Percentiles rank a stretch among this genome's conserved stretches.
These are phyloP conservation scores for Lordiphosa andalusiaca DNA, from an alignment of 2,888 invertebrate species.

Conservation along the genomic window DNA sequence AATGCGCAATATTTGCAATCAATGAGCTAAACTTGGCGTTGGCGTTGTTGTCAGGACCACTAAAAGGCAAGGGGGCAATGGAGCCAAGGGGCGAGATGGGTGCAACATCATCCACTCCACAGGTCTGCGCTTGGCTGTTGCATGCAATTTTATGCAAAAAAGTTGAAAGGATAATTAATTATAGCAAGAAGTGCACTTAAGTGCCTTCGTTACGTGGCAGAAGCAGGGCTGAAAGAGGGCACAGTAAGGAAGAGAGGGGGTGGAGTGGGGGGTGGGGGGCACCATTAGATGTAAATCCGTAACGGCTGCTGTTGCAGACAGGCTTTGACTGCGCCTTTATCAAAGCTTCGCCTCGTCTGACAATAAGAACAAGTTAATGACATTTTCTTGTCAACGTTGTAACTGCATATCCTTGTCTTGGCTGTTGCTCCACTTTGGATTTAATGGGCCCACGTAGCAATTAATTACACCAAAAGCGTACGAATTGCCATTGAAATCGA, in stretches of 20 bases:
- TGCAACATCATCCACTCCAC: conserved; percentile 28
- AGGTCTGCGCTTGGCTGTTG: conserved; percentile 51
- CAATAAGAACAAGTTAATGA: conserved; percentile 76
- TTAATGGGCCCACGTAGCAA: conserved; percentile 57
- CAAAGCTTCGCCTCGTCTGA: conserved; percentile 62
- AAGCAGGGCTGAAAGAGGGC: conserved; percentile 26
- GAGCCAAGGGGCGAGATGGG: background rate
- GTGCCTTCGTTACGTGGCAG: conserved; percentile 63
- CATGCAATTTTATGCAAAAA: conserved; percentile 72
- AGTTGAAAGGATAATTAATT: conserved; percentile 76
- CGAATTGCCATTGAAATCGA: conserved; percentile 58
- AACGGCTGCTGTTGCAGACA: conserved; percentile 36
- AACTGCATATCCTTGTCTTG: conserved; percentile 48
- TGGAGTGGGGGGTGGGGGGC: conserved; percentile 25
- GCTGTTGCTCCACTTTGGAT: conserved; percentile 1
- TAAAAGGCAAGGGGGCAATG: background rate
- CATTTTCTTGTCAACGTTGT: conserved; percentile 68
- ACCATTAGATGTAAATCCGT: conserved; percentile 67
- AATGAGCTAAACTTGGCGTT: conserved; percentile 46
- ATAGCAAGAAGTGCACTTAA: conserved; percentile 76
- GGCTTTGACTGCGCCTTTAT: conserved; percentile 69
- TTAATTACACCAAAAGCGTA: conserved; percentile 53
- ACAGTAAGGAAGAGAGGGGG: background rate
- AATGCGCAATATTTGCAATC: conserved; percentile 68
- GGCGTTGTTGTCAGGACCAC: conserved; percentile 31